Conservation (phyloP, 2,797 vertebrate genomes). For the Ficedula albicollis region DNA sequence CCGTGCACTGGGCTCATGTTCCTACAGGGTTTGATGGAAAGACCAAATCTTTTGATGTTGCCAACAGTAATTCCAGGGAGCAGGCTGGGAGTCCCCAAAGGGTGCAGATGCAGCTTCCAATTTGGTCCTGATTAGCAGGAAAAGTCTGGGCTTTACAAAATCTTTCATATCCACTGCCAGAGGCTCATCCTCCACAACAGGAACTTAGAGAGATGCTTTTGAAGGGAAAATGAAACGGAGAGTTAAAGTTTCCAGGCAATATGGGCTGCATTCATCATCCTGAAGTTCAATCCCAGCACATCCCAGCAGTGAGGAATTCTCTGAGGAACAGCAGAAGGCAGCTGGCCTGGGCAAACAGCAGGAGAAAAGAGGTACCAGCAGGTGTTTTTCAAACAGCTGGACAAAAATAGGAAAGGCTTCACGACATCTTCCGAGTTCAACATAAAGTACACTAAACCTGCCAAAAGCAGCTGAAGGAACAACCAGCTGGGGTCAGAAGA, state of each 20-base stretch:
- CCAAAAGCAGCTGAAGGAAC: background rate
- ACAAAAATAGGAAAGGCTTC: background rate
- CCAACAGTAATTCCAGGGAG: background rate
- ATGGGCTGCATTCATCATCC: background rate
- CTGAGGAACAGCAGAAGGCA: background rate
- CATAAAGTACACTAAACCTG: background rate
- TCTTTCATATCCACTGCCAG: background rate
- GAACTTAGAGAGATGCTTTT: background rate
- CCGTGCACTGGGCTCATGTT: background rate
- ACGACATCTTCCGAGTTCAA: background rate
- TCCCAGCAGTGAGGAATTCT: background rate
- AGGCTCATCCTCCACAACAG: background rate
- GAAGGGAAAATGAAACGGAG: background rate
- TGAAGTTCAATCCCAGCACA: background rate
- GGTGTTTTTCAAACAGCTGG: background rate
- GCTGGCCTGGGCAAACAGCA: background rate
- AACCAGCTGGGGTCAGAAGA: background rate
- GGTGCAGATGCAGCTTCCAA: background rate
- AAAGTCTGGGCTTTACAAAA: background rate
- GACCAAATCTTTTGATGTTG: background rate
- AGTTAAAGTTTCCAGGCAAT: background rate
- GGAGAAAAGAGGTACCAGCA: background rate
- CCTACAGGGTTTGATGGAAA: background rate
- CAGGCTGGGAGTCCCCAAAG: background rate
- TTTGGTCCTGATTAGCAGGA: background rate